These are phyloP conservation scores for Sialis fuliginosa DNA, from an alignment of 2,888 invertebrate genomes.

Conservation along the genomic window DNA sequence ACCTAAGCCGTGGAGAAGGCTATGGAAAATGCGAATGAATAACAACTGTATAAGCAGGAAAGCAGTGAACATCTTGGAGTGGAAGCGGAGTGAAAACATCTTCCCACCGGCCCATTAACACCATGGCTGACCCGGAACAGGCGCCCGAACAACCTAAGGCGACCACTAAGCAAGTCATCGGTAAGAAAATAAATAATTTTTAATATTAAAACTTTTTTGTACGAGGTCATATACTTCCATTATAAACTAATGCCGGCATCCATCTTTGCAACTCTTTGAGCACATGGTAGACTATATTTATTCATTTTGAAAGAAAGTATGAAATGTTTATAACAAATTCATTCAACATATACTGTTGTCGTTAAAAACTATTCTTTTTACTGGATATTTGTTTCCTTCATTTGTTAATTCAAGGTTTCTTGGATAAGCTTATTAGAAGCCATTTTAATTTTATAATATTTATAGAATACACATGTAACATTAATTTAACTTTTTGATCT, in stretches of 20 bases:
- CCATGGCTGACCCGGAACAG: constrained; percentile 94
- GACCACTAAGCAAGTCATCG: constrained; percentile 77
- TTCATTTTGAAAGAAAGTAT: not conserved
- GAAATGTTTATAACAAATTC: not conserved
- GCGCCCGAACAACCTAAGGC: constrained; percentile 54
- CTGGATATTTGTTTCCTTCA: too few relatives aligned
- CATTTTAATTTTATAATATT: too few relatives aligned
- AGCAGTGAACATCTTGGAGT: constrained; percentile 53
- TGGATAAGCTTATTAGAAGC: too few relatives aligned
- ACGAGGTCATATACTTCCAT: constrained; percentile 4
- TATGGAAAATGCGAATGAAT: constrained; percentile 5
- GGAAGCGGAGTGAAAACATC: constrained; percentile 62
- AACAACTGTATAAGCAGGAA: constrained; percentile 37
- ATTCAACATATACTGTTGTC: too few relatives aligned
- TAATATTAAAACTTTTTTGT: constrained; percentile 2
- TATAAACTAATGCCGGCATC: constrained; percentile 16
- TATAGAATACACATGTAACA: too few relatives aligned
- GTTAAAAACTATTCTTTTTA: too few relatives aligned
- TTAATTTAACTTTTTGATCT: too few relatives aligned
- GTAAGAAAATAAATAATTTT: constrained; percentile 31
- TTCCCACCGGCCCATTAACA: constrained; percentile 60
- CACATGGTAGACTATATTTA: constrained; percentile 8
- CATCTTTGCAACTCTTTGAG: constrained; percentile 17
- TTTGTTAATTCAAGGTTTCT: too few relatives aligned
- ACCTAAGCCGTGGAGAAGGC: not conserved